phyloP scores from a whole-genome alignment of 2,888 invertebrate genomes.

The Rhogogaster chlorosoma region DNA sequence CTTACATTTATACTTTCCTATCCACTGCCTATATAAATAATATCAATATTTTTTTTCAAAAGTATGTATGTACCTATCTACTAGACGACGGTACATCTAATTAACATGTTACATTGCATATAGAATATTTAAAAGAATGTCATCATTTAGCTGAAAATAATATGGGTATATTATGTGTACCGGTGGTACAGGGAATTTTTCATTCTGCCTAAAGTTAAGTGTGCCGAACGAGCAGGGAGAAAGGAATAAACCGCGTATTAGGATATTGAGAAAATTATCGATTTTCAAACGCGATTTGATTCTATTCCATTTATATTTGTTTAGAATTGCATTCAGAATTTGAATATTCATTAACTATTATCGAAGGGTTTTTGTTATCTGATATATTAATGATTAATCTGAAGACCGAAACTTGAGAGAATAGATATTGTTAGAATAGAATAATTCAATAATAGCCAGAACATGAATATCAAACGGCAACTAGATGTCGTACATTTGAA shows the following conservation, averaged over 20 bases:
- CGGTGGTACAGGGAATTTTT: conserved; percentile 41
- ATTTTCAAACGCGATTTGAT: background rate
- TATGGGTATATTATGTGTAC: conserved; percentile 17
- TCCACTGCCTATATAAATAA: conserved; percentile 45
- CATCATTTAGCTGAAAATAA: conserved; percentile 27
- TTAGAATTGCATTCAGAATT: background rate
- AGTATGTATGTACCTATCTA: background rate
- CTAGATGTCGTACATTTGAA: conserved; percentile 39
- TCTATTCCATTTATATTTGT: background rate
- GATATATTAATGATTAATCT: background rate
- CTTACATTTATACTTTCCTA: conserved; percentile 54
- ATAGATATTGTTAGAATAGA: conserved; percentile 22
- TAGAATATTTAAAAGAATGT: conserved; percentile 20
- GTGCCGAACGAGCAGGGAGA: conserved; percentile 1
- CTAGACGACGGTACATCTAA: conserved; percentile 4
- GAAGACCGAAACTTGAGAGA: background rate
- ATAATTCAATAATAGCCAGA: conserved; percentile 19
- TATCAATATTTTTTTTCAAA: conserved; percentile 22
- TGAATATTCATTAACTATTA: background rate
- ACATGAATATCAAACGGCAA: conserved; percentile 27
- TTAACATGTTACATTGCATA: conserved; percentile 22
- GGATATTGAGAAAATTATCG: background rate
- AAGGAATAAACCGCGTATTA: background rate
- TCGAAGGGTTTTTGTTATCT: conserved; percentile 12
- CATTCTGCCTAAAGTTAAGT: conserved; percentile 4